Base-by-base conservation (phyloP, 2,113 vertebrate species). In the Pitta sordida region DNA sequence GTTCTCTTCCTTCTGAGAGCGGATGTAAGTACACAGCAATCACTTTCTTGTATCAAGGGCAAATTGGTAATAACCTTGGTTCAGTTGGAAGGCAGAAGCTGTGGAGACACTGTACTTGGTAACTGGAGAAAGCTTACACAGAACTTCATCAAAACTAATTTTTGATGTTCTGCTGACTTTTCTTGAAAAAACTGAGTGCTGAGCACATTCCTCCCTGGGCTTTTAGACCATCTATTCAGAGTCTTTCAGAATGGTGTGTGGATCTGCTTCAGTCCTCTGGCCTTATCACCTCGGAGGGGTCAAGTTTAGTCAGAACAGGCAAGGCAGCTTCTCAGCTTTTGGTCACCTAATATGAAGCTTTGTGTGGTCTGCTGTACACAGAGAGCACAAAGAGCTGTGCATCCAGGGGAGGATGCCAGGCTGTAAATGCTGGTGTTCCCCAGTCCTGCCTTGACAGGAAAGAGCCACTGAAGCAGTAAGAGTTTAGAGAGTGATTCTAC, bases 1-100 rank as follows among this genome's bases (percentile, higher is more conserved):
- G 96, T 97, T 97, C 63, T 75, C 44, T 97, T 95, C 93, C 89
- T 96, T 95, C 67, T 92, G 89, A 97, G 96, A 97, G 91, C 86
- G 86, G 86, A 84, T 92, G 67, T 85, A 95, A 91, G 58, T 83
- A 78, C 34, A 13, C 49, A 78, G 77, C 92, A 92, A 94, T 94
- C 8, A 0, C 68, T 93, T 92, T 93, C 95, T 96, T 94, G 82
- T 96, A 96, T 95, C 90, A 94, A 91, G 92, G 97, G 71, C 69
- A 97, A 97, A 97, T 95, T 96, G 94, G 86, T 93, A 91, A 95
- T 93, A 95, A 96, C n/a, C 14, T 91, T 84, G 46, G 60, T 94
- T 96, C 52, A 58, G 71, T 67, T 97, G 76, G 91, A 94, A 95
- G 93, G 89, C 95, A 95, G 95, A 83, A 95, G 83, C 65, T 64